Conservation (phyloP, 2,888 invertebrate genomes). For the Troides oblongomaculatus region DNA sequence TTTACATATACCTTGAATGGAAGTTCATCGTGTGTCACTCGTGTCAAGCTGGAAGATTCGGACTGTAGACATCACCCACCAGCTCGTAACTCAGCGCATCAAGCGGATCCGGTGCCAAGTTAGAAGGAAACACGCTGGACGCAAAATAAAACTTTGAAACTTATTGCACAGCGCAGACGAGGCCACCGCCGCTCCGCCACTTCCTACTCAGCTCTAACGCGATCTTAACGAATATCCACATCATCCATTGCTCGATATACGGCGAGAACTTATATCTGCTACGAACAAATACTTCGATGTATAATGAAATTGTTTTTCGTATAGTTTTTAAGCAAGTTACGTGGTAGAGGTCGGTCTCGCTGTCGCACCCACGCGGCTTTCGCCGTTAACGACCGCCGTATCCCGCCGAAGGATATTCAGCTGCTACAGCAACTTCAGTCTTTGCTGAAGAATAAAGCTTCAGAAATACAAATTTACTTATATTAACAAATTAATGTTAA, state of each 20-base stretch:
- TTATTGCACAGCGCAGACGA: slow-evolving; percentile 50
- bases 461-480: neutral
- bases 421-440: slow-evolving; percentile 24
- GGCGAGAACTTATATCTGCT: neutral
- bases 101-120: slow-evolving; percentile 34
- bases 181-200: slow-evolving; percentile 33
- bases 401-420: slow-evolving; percentile 42
- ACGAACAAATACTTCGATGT: slow-evolving; percentile 14
- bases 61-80: slow-evolving; percentile 32
- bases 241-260: neutral
- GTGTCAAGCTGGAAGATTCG: slow-evolving; percentile 16
- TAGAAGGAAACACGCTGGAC: slow-evolving; percentile 39
- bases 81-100: slow-evolving; percentile 41
- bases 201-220: slow-evolving; percentile 31
- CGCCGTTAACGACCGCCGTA: slow-evolving; percentile 43
- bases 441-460: slow-evolving; percentile 3
- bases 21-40: slow-evolving; percentile 9
- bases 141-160: slow-evolving; percentile 56
- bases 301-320: neutral
- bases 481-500: neutral
- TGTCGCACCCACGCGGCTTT: slow-evolving; percentile 55
- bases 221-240: neutral
- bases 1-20: too few relatives aligned
- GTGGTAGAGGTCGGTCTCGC: slow-evolving; percentile 14
- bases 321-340: slow-evolving; percentile 3